These are phyloP conservation scores for Drosophila kanapiae DNA, from an alignment of 1,140 invertebrate genomes.

Conservation along the genomic window DNA sequence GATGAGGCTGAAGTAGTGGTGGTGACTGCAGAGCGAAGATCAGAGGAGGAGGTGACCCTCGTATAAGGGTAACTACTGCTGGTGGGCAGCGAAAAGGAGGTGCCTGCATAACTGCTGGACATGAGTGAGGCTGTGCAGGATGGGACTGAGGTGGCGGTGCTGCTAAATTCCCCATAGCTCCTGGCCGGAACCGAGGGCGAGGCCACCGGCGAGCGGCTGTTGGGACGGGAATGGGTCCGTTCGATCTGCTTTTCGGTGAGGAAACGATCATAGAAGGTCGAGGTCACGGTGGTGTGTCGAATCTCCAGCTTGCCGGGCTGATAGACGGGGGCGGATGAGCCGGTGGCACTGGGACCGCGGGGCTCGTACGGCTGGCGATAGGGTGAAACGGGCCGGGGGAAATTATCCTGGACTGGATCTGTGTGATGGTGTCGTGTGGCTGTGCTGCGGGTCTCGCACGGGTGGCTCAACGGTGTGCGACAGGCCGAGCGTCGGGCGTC, in stretches of 20 bases:
- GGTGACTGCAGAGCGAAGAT: constrained; percentile 37
- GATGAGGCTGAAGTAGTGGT: constrained; percentile 3
- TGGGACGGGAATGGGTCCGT: constrained; percentile 63
- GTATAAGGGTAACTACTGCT: constrained; percentile 48
- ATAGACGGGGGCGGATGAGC: constrained; percentile 64
- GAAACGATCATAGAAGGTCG: constrained; percentile 84
- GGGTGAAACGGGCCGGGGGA: constrained; percentile 65
- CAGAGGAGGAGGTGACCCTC: constrained; percentile 29
- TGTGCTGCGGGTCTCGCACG: constrained; percentile 67
- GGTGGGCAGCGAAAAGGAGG: constrained; percentile 48
- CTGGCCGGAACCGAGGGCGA: constrained; percentile 70
- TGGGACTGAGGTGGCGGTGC: constrained; percentile 30
- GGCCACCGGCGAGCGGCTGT: constrained; percentile 70
- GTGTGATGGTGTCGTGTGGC: constrained; percentile 33
- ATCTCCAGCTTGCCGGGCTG: constrained; percentile 80
- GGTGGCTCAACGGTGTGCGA: constrained; percentile 72
- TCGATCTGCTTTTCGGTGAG: constrained; percentile 81
- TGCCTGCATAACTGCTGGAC: constrained; percentile 58
- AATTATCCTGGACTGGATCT: constrained; percentile 44
- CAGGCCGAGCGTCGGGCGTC: constrained; percentile 76
- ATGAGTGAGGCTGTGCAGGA: constrained; percentile 42
- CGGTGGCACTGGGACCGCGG: constrained; percentile 32
- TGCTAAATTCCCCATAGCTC: constrained; percentile 61
- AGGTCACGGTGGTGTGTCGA: constrained; percentile 83
- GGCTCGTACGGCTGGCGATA: constrained; percentile 74